Conservation (phyloP, 2,797 vertebrate genomes). For the Simalia tracyae region DNA sequence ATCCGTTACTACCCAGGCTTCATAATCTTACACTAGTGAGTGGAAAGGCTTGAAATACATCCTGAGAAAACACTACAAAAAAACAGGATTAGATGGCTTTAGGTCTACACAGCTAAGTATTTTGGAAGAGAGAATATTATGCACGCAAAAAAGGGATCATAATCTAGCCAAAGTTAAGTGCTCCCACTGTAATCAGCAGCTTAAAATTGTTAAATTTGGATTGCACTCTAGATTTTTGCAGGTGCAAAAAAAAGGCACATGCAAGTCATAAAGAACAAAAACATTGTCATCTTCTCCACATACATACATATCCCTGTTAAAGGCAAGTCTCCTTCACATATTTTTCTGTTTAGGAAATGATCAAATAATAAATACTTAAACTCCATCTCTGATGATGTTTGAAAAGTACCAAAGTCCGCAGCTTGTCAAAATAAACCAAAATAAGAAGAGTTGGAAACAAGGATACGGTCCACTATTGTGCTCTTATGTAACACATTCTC, state of each 20-base stretch:
- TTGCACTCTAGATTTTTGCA: neutral
- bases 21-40: slow-evolving; percentile 48
- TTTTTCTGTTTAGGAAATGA: neutral
- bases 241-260: neutral
- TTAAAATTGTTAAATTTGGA: neutral
- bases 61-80: slow-evolving; percentile 2
- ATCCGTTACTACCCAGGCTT: slow-evolving; percentile 33
- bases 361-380: neutral
- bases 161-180: neutral
- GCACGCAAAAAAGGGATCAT: neutral
- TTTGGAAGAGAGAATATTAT: neutral
- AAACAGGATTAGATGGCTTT: neutral
- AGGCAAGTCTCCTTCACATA: neutral
- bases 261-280: neutral
- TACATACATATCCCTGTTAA: neutral
- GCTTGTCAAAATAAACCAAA: neutral
- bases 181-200: neutral
- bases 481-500: neutral
- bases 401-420: neutral
- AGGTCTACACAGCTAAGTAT: neutral
- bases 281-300: neutral
- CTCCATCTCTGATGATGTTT: neutral
- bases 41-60: slow-evolving; percentile 38
- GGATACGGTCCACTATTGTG: neutral
- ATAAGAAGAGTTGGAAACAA: neutral